phyloP scores from a whole-genome alignment of 2,797 vertebrate genomes.

The Neopelma chrysocephalum region DNA sequence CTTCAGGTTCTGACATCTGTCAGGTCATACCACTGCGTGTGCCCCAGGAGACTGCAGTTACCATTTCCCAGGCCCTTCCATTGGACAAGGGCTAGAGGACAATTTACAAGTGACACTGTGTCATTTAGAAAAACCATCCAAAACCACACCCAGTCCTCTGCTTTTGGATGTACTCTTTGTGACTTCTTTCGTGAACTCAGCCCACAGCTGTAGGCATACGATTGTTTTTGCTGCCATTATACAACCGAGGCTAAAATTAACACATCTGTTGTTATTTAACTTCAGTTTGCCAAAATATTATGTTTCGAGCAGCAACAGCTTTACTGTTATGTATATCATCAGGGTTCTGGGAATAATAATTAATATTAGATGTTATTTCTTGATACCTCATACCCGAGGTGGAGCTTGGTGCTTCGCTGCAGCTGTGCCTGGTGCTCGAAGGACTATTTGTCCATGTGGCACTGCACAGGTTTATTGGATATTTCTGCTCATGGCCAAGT shows the following conservation, averaged over 20 bases:
- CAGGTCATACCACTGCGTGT: fast-evolving
- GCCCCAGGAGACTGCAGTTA: not conserved
- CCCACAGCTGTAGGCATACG: slow-evolving; percentile 3
- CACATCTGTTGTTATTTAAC: slow-evolving; percentile 53
- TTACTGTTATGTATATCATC: not conserved
- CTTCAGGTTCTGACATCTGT: not conserved
- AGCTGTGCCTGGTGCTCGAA: not conserved
- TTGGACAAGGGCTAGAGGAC: not conserved
- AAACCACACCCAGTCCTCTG: not conserved
- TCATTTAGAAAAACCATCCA: not conserved
- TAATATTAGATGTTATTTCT: not conserved
- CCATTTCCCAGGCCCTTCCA: not conserved
- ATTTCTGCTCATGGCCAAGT: not conserved
- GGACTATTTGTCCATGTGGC: not conserved
- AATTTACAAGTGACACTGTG: not conserved
- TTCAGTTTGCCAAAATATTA: slow-evolving; percentile 10
- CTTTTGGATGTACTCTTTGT: not conserved
- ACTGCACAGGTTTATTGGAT: not conserved
- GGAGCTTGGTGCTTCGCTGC: not conserved
- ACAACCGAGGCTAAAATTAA: slow-evolving; percentile 45
- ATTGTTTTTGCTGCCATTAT: not conserved
- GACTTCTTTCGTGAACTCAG: not conserved
- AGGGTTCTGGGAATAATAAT: not conserved
- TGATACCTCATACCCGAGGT: not conserved
- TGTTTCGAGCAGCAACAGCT: slow-evolving; percentile 20